Evolutionary conservation across 2,113 vertebrate species (phyloP).

Genomic region (Tragelaphus scriptus): DNA sequence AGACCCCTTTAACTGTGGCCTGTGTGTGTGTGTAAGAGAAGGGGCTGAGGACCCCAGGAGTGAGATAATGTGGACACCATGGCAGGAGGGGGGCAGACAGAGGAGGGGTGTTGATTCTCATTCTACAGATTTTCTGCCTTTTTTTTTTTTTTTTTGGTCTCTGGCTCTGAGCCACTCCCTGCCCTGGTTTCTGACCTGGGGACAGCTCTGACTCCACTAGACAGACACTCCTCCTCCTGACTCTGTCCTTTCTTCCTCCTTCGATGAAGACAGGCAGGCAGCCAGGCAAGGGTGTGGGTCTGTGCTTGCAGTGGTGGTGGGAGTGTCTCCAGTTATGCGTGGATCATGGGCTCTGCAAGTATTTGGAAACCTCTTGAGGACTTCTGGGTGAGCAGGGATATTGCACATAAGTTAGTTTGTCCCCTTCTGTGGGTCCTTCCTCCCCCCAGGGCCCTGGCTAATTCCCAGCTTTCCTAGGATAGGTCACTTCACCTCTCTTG

Average conservation of each 20-base stretch:
- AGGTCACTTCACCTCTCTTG: neutral
- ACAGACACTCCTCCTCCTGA: neutral
- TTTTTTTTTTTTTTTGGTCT: neutral
- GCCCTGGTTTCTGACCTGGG: conserved; percentile 30
- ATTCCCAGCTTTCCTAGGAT: neutral
- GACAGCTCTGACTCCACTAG: neutral
- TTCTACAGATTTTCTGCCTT: neutral
- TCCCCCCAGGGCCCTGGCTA: neutral
- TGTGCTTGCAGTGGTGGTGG: neutral
- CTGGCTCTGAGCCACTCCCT: neutral
- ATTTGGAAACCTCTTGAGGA: neutral
- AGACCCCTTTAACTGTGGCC: neutral
- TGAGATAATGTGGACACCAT: neutral
- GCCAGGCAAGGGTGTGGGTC: neutral
- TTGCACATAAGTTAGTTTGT: accelerated
- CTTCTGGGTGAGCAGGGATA: neutral
- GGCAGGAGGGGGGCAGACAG: accelerated
- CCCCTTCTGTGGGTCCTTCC: neutral
- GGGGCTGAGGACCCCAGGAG: neutral
- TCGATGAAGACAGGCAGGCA: neutral
- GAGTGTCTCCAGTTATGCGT: accelerated
- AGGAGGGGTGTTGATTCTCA: neutral
- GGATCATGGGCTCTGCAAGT: neutral
- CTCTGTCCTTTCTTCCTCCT: neutral
- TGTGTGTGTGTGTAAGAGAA: neutral